phyloP scores from a whole-genome alignment of 1,140 invertebrate genomes.

The Aricia agestis region DNA sequence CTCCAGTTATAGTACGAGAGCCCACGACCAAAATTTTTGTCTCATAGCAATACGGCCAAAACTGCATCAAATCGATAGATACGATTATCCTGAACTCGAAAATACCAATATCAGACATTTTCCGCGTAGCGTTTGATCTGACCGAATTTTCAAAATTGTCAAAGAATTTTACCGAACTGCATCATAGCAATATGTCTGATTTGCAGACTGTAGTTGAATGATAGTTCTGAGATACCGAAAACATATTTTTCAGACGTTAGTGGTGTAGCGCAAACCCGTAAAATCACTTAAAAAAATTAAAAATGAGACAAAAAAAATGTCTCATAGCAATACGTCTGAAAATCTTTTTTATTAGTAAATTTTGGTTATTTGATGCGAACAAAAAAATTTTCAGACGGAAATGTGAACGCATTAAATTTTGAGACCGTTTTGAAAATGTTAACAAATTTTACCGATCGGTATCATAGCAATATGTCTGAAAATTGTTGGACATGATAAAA shows the following conservation, averaged over 20 bases:
- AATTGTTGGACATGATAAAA: constrained; percentile 17
- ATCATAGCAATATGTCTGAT: constrained; percentile 24
- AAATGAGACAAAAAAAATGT: constrained; percentile 26
- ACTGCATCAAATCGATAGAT: no score
- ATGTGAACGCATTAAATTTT: constrained; percentile 28
- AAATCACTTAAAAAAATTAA: constrained; percentile 29
- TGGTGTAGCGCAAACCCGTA: constrained; percentile 30
- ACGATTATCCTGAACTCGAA: no score
- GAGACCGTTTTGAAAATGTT: constrained; percentile 29
- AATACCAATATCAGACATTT: no score
- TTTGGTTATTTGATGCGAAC: constrained; percentile 31
- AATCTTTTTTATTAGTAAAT: constrained; percentile 28
- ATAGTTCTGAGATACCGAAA: constrained; percentile 30
- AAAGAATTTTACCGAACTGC: no score
- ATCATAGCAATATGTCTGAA: constrained; percentile 24
- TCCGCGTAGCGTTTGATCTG: no score
- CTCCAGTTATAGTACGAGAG: no score
- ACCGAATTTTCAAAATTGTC: no score
- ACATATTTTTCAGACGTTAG: constrained; percentile 31
- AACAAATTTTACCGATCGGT: constrained; percentile 28
- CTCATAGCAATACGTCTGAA: constrained; percentile 25
- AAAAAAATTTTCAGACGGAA: constrained; percentile 30
- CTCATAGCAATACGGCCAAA: no score
- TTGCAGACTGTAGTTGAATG: constrained; percentile 31
- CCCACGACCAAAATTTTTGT: no score